Percentiles rank a stretch among this genome's conserved stretches.
Evolutionary conservation across 2,113 vertebrate genomes (phyloP).

Genomic region (Oncorhynchus kisutch): DNA sequence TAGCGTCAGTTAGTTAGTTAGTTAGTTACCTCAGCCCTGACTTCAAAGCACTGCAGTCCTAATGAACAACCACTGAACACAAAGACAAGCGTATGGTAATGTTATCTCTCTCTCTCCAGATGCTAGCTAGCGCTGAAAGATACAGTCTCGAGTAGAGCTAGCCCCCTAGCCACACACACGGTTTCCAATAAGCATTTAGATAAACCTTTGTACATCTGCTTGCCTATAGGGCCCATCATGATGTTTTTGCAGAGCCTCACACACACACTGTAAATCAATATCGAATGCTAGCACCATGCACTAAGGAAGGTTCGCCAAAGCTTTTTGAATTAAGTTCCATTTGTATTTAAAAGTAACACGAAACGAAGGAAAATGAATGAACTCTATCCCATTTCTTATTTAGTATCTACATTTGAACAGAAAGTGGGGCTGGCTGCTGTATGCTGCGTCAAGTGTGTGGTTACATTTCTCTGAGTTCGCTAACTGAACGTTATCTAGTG

Average conservation of each 20-base stretch:
- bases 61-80: conserved; percentile 68
- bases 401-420: conserved; percentile 57
- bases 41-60: conserved; percentile 73
- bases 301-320: conserved; percentile 75
- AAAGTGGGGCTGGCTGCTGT: conserved; percentile 19
- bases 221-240: conserved; percentile 65
- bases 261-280: conserved; percentile 68
- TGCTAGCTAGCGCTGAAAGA: conserved; percentile 64
- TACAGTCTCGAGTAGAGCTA: conserved; percentile 45
- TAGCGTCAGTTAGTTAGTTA: conserved; percentile 43
- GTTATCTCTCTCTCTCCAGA: conserved; percentile 70
- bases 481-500: conserved; percentile 32
- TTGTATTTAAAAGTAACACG: conserved; percentile 78
- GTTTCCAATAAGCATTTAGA: conserved; percentile 74
- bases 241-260: conserved; percentile 40
- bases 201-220: conserved; percentile 77
- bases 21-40: conserved; percentile 40
- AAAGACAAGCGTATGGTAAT: conserved; percentile 77
- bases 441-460: conserved; percentile 4
- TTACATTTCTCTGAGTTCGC: conserved; percentile 23
- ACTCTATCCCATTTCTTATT: conserved; percentile 66
- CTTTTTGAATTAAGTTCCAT: conserved; percentile 75
- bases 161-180: conserved; percentile 53
- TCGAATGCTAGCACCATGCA: conserved; percentile 34
- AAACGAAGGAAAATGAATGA: conserved; percentile 61